Percentiles rank a stretch among this genome's conserved stretches.
Evolutionary conservation across 64 coral and sea anemone species (phyloP).

Genomic region (Stichodactyla helianthus): DNA sequence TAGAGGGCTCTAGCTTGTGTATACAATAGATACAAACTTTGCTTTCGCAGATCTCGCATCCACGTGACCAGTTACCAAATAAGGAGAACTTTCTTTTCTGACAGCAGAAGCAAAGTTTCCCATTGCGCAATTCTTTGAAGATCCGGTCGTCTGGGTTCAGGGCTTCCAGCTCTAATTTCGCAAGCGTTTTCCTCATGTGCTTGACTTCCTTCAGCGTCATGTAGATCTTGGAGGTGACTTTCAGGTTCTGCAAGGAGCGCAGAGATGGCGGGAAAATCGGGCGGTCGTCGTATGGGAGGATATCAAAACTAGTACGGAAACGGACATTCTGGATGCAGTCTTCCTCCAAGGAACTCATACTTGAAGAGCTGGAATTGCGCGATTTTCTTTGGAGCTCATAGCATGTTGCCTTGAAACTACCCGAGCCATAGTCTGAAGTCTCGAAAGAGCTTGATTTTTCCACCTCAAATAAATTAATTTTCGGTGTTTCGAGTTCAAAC

Average conservation of each 20-base stretch:
- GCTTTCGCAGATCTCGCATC: conserved; percentile 16
- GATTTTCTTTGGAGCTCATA: conserved; percentile 5
- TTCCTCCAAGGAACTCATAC: conserved; percentile 26
- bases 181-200: conserved; percentile 28
- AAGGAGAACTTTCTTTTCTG: conserved; percentile 19
- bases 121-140: background rate
- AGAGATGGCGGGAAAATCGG: conserved; percentile 21
- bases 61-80: conserved; percentile 28
- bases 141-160: background rate
- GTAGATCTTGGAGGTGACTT: conserved; percentile 28
- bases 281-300: background rate
- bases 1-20: conserved; percentile 15
- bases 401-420: background rate
- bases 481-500: conserved; percentile 43
- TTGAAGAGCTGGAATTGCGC: conserved; percentile 33
- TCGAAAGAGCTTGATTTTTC: background rate
- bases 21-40: conserved; percentile 9
- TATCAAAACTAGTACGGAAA: background rate
- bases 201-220: conserved; percentile 24
- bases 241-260: conserved; percentile 7
- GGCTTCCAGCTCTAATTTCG: conserved; percentile 12
- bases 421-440: background rate
- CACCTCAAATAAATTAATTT: conserved; percentile 31
- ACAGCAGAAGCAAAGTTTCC: conserved; percentile 19
- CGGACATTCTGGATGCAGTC: background rate